Percentiles rank a stretch among this genome's conserved stretches.
Conservation (phyloP, 2,797 vertebrate genomes). For the Euthynnus affinis region DNA sequence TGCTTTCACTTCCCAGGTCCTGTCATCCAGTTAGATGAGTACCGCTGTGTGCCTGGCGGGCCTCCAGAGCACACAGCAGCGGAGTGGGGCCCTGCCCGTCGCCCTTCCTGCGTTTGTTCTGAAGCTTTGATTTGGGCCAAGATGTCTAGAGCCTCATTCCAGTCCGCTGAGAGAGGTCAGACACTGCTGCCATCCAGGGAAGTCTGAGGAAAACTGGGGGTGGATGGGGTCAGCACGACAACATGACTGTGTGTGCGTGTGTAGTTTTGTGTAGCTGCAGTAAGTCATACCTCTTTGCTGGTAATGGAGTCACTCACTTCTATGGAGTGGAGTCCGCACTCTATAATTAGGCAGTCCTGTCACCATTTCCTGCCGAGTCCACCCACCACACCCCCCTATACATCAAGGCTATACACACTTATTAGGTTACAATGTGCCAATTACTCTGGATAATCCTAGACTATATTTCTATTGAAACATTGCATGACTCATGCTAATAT, state of each 20-base stretch:
- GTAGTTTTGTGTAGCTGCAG: slow-evolving; percentile 21
- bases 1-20: slow-evolving; percentile 60
- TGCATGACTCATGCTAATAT: not conserved
- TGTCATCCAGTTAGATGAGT: slow-evolving; percentile 65
- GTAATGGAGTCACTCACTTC: slow-evolving; percentile 56
- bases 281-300: slow-evolving; percentile 53
- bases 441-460: slow-evolving; percentile 9
- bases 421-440: slow-evolving; percentile 27
- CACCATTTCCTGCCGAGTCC: slow-evolving; percentile 63
- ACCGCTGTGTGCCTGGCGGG: slow-evolving; percentile 78
- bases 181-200: slow-evolving; percentile 69
- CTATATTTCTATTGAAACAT: slow-evolving; percentile 13
- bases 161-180: slow-evolving; percentile 82
- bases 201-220: slow-evolving; percentile 74
- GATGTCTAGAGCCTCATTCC: slow-evolving; percentile 86
- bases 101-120: slow-evolving; percentile 91
- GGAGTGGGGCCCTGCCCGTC: slow-evolving; percentile 78
- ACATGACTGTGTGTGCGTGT: slow-evolving; percentile 43
- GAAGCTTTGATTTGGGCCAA: slow-evolving; percentile 87
- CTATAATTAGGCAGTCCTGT: slow-evolving; percentile 79
- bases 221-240: slow-evolving; percentile 61
- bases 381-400: slow-evolving; percentile 54
- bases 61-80: slow-evolving; percentile 83
- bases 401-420: slow-evolving; percentile 33
- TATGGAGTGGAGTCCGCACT: slow-evolving; percentile 52